Evolutionary conservation across 2,113 vertebrate genomes (phyloP).

Genomic region (Peucedramus taeniatus): DNA sequence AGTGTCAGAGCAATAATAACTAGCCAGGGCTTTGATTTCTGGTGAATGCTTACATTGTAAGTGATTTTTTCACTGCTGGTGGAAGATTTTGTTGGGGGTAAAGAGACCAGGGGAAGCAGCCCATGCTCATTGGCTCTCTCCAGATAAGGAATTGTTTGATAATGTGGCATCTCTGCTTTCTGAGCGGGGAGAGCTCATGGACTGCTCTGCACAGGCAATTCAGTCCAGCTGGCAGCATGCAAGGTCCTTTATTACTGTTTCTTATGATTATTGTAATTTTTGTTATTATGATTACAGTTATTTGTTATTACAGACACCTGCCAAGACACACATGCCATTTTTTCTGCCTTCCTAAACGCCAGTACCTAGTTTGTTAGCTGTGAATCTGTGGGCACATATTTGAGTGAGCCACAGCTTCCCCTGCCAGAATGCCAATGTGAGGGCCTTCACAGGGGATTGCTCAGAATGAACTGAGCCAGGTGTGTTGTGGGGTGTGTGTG

Average conservation of each 20-base stretch:
- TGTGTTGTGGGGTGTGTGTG: fast-evolving
- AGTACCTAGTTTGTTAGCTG: neutral
- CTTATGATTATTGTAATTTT: neutral
- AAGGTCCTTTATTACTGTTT: neutral
- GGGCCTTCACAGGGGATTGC: neutral
- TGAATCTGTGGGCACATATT: neutral
- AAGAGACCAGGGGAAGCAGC: neutral
- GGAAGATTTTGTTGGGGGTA: neutral
- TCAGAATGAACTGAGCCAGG: neutral
- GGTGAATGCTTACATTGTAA: neutral
- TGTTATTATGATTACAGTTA: neutral
- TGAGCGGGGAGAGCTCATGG: fast-evolving
- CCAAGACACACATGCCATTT: neutral
- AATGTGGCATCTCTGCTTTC: neutral
- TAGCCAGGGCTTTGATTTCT: conserved; percentile 57
- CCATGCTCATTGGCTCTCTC: neutral
- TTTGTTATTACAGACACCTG: neutral
- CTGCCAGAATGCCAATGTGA: neutral
- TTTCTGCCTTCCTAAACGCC: neutral
- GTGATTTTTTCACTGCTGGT: neutral
- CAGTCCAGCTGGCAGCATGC: neutral
- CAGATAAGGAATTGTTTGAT: neutral
- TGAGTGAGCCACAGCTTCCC: neutral
- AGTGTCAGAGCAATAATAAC: conserved; percentile 45
- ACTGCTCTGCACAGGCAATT: neutral